phyloP scores from a whole-genome alignment of 1,140 invertebrate genomes.

The Myzus persicae region DNA sequence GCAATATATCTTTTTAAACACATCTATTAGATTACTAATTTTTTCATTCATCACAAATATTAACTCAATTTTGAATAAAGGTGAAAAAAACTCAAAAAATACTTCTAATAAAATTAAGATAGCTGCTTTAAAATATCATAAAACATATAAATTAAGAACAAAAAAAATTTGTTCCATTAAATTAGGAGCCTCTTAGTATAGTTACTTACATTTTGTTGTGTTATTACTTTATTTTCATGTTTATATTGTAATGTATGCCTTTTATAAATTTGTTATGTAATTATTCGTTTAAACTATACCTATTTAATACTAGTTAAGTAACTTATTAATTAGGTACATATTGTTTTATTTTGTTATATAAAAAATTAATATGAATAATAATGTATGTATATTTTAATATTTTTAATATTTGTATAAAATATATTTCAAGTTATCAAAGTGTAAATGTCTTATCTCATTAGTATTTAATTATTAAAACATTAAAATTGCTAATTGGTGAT shows the following conservation, averaged over 20 bases:
- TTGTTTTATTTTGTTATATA: slow-evolving; percentile 22
- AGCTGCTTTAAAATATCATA: background rate
- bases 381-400: background rate
- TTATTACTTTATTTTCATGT: background rate
- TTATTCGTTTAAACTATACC: background rate
- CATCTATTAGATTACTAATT: background rate
- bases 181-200: no score
- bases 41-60: background rate
- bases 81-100: background rate
- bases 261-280: background rate
- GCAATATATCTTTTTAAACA: background rate
- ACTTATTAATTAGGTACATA: background rate
- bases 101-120: background rate
- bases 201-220: background rate
- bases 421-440: background rate
- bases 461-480: background rate
- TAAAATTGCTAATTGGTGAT: background rate
- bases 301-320: background rate
- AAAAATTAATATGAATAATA: background rate
- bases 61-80: background rate
- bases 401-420: no score
- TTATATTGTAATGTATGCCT: background rate
- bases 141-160: background rate
- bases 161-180: background rate
- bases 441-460: background rate